Base-by-base conservation (phyloP, 2,888 invertebrate genomes). In the Drosophila austrosaltans region DNA sequence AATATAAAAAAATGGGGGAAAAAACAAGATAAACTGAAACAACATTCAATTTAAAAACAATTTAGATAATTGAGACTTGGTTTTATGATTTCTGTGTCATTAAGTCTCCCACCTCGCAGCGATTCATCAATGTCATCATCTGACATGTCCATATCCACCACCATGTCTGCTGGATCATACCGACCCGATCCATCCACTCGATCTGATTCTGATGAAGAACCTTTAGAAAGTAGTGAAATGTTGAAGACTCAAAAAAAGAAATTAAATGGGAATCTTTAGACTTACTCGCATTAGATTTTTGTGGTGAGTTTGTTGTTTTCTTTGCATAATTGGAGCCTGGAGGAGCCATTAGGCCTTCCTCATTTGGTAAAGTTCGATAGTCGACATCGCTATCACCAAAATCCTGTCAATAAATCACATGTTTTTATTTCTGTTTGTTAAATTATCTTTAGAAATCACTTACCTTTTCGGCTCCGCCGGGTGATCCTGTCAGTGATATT, bases 141-240 rank as follows among this genome's bases (percentile, higher is more conserved):
- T 10, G 96, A 97, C 90, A 97, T 93, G 78, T 97, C 97, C 97
- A 97, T 97, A 78, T 97, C 97, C 69, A 97, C 96, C 3, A 96
- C 95, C 89, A 96, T 96, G 84, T 96, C 96, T 10, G 94, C 91
- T 0, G 94, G 94, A 57, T 91, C 92, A 79, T 91, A 92, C 3
- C 89, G 89, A 20, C 82, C 70, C 22, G 82, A 82, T 1, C 81
- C 76, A 68, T 92, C 91, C n/a, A 91, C 86, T 36, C 81, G 89
- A 61, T 89, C 90, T 8, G 84, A 79, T 63, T 88, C 91, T 39
- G 90, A 87, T 56, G 90, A 87, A 32, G 90, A 90, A 69, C 91
- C 90, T 90, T 12, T 32, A 16, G 40, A 8, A 22, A n/a, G 2
- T 12, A 20, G 5, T 7, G 2, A 20, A 7, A 25, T 62, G 20